Percentiles rank a stretch among this genome's conserved stretches.
phyloP scores from a whole-genome alignment of 2,113 vertebrate genomes.

The Condylura cristata region DNA sequence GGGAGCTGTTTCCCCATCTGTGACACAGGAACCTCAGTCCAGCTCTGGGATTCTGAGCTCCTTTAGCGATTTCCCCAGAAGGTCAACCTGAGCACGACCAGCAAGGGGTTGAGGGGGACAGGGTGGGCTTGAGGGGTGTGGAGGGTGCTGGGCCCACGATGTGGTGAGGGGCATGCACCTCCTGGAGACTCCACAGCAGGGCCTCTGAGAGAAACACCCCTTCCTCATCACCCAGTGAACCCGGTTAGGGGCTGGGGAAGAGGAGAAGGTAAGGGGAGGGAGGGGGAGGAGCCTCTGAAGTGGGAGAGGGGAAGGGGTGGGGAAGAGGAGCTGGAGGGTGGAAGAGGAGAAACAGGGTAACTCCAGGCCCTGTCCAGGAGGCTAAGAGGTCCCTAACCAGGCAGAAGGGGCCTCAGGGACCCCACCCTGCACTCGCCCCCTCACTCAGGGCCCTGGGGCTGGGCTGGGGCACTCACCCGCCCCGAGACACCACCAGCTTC shows the following conservation, averaged over 20 bases:
- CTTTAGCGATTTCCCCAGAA: neutral
- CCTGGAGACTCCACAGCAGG: neutral
- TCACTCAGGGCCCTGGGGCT: neutral
- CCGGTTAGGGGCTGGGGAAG: neutral
- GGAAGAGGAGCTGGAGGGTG: neutral
- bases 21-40: neutral
- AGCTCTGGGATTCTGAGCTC: neutral
- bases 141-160: neutral
- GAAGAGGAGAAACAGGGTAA: neutral
- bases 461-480: conserved; percentile 89
- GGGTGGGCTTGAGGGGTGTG: too few species aligned
- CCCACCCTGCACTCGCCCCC: too few species aligned
- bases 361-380: neutral
- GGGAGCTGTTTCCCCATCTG: neutral
- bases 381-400: neutral
- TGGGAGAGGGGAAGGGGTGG: neutral
- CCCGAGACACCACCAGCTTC: conserved; percentile 97
- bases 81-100: neutral
- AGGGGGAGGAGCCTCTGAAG: neutral
- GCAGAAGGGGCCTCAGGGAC: neutral
- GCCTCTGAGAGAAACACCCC: neutral
- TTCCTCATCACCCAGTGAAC: neutral
- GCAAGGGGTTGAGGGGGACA: neutral
- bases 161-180: neutral
- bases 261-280: neutral